Base-by-base conservation (phyloP, 2,888 invertebrate species). In the Tenthredo scrophulariae region DNA sequence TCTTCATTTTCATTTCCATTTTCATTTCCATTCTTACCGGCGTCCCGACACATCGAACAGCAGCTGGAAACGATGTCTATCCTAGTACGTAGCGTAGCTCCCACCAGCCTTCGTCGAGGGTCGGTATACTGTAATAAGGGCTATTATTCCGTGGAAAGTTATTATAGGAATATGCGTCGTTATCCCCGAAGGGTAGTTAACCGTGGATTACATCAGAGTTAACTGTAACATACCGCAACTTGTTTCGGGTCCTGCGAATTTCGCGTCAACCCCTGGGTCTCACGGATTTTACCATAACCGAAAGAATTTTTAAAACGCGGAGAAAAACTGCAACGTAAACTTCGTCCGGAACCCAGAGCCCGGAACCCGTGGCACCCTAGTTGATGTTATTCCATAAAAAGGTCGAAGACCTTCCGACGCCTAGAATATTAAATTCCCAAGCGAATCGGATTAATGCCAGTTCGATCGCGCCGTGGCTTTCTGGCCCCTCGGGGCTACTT, bases 361-460 rank as follows among this genome's bases (percentile, higher is more conserved):
- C 74, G 40, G n/a, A 43, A 33, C 50, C 7, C 15, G 10, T n/a
- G n/a, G 7, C 54, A 54, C 22, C 77, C 80, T 65, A 62, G 80
- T 80, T 58, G 10, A 29, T 15, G 26, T 58, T 62, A 83, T 46
- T 67, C 83, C 83, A 58, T 67, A 83, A 70, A 80, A 83, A 83
- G 70, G 83, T 65, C 83, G 83, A 83, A 83, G 83, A 65, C 83
- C 83, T 83, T 50, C 83, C 67, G 83, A 83, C 50, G 46, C 70
- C 22, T 80, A 62, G 83, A 83, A 83, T 83, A 83, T 83, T 83
- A 83, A 83, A 83, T 83, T 83, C 83, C 70, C 83, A 65, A 40
- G 83, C 83, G 70, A 83, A 83, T 83, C 83, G 83, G 83, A 83
- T 83, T 83, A 83, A 83, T 83, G 83, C 70, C 67, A 22, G 83